A percentile compares a stretch with the other conserved stretches of the same genome.
phyloP scores from a whole-genome alignment of 2,113 vertebrate species.

The Nesospiza acunhae region DNA sequence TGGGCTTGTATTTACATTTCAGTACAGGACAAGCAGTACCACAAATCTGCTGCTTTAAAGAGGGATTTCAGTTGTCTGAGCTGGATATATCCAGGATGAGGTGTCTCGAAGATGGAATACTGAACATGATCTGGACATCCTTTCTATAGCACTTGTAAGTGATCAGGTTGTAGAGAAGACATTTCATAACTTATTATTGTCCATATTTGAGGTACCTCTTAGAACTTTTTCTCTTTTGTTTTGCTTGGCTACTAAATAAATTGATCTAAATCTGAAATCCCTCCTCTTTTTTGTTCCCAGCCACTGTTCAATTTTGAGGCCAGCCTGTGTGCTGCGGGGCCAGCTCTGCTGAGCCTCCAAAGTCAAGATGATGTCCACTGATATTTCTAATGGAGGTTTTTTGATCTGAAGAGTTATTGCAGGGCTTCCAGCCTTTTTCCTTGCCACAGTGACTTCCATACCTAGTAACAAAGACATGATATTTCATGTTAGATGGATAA shows the following conservation, averaged over 20 bases:
- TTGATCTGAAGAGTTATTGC: slow-evolving; percentile 81
- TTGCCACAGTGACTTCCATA: slow-evolving; percentile 64
- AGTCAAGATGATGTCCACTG: slow-evolving; percentile 83
- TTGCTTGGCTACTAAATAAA: slow-evolving; percentile 84
- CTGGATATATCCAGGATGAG: neutral
- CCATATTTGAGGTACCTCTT: slow-evolving; percentile 59
- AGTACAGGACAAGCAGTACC: neutral
- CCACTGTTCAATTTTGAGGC: slow-evolving; percentile 78
- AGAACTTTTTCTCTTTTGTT: slow-evolving; percentile 68
- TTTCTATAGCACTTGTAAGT: neutral
- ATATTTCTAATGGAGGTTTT: slow-evolving; percentile 67
- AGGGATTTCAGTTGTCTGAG: neutral
- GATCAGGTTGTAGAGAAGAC: neutral
- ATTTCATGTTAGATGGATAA: neutral
- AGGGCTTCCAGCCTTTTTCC: slow-evolving; percentile 76
- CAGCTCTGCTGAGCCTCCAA: slow-evolving; percentile 73
- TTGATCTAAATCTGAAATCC: neutral
- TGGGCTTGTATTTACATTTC: neutral
- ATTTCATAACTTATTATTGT: neutral
- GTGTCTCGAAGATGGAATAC: neutral
- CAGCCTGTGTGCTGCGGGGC: slow-evolving; percentile 68
- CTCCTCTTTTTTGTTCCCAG: slow-evolving; percentile 76
- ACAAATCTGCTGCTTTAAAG: neutral
- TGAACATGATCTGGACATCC: neutral
- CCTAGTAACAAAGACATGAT: slow-evolving; percentile 36